These are phyloP conservation scores for Lycocerus yunnanus DNA, from an alignment of 2,888 invertebrate species.

Conservation along the genomic window DNA sequence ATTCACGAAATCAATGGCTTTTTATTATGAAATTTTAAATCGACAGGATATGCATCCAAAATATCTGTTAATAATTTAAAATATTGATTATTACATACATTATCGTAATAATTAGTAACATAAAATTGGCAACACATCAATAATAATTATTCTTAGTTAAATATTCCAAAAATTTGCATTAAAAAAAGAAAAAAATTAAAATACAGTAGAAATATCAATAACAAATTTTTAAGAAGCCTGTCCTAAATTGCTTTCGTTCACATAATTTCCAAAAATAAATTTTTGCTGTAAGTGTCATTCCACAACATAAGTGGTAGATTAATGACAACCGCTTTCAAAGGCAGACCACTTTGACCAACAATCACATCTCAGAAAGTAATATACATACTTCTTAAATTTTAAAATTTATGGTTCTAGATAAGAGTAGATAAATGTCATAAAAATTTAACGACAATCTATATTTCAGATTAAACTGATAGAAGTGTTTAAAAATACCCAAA, in stretches of 20 bases:
- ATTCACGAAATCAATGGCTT: not conserved
- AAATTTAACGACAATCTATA: not conserved
- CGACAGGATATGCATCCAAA: not conserved
- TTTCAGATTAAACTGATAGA: not conserved
- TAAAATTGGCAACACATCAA: too few relatives aligned
- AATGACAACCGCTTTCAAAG: not conserved
- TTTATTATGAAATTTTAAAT: constrained; percentile 1
- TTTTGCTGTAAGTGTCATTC: constrained; percentile 1
- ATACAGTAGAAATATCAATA: not conserved
- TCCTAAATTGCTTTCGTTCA: too few relatives aligned
- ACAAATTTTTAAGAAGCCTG: too few relatives aligned
- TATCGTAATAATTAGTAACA: too few relatives aligned
- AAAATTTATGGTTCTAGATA: constrained; percentile 18
- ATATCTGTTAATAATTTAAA: not conserved
- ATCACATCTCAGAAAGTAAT: constrained; percentile 1
- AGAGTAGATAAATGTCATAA: not conserved
- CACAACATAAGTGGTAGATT: not conserved
- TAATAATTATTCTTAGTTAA: too few relatives aligned
- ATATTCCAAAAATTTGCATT: not conserved
- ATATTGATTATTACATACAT: not conserved
- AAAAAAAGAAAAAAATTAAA: not conserved
- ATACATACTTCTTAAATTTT: constrained; percentile 6
- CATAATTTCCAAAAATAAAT: not conserved
- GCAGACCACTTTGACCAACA: not conserved
- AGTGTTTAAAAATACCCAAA: not conserved